phyloP scores from a whole-genome alignment of 2,888 invertebrate genomes.

The Mythimna vitellina region DNA sequence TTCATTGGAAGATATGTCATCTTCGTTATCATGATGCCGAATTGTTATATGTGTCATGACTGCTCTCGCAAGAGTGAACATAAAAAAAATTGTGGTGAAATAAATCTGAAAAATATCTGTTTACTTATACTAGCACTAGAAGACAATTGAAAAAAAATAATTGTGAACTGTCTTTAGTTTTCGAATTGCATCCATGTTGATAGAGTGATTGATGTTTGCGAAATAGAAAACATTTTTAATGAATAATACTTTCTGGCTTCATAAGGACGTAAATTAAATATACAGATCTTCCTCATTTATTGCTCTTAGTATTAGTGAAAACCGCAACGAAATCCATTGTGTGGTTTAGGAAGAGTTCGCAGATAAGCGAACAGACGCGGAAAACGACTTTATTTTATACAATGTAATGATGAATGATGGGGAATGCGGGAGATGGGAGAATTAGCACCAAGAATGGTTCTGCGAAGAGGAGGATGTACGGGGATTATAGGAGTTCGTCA shows the following conservation, averaged over 20 bases:
- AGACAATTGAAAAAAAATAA: not conserved
- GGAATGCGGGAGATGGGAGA: too few species aligned
- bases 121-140: not conserved
- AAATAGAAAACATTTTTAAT: not conserved
- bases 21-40: conserved; percentile 25
- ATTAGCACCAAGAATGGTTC: too few species aligned
- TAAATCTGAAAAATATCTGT: not conserved
- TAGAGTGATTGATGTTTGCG: not conserved
- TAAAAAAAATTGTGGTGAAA: not conserved
- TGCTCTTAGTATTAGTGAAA: too few species aligned
- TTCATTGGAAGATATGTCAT: conserved; percentile 50
- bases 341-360: too few species aligned
- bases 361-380: too few species aligned
- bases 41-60: not conserved
- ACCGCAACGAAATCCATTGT: too few species aligned
- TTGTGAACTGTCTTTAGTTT: not conserved
- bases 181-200: not conserved
- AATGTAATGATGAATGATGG: too few species aligned
- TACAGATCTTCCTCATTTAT: too few species aligned
- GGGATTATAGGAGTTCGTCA: too few species aligned
- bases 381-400: too few species aligned
- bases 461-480: too few species aligned
- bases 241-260: not conserved
- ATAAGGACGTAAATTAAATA: not conserved
- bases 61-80: too few species aligned